Base-by-base conservation (phyloP, 2,113 vertebrate genomes). In the Dascyllus trimaculatus region DNA sequence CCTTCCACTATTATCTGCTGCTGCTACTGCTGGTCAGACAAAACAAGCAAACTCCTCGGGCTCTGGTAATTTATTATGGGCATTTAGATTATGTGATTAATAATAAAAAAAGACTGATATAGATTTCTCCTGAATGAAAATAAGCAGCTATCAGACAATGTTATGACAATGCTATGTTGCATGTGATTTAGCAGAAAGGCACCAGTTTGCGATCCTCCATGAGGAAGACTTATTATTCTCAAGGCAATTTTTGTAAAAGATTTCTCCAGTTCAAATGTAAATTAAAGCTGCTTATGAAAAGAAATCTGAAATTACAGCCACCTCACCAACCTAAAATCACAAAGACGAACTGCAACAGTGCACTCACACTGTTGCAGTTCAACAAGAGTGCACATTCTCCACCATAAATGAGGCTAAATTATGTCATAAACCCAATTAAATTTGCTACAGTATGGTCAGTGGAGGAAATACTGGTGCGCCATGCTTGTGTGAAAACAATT, bases 361-460 rank as follows among this genome's bases (percentile, higher is more conserved):
- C 5, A 5, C 5, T 2, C 5, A 5, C 26, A 29, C 26, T 29
- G 26, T 29, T 29, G 26, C 26, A 29, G 26, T 29, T 29, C 3
- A 3, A 5, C 26, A 57, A 21, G 43, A 71, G 35, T 4, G 22
- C 63, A 76, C 56, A 67, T 58, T 58, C 52, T 80, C 38, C 26
- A 8, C 25, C 66, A n/a, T 58, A 71, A 80, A 71, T 46, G 62
- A 81, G 74, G 75, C 57, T 66, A 73, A 78, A 72, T 81, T 85
- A 85, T 78, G 73, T 62, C 81, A 78, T 52, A 62, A 83, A 51
- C 19, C 13, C 60, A 71, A 66, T 84, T 78, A 69, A 58, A 87
- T 57, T 60, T n/a, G 13, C 62, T 56, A 78, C 40, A 56, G 25
- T 53, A 8, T 18, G 67, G 49, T 53, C 73, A 71, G 54, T 40